Conservation (phyloP, 2,113 vertebrate species). For the Indicator maculatus region DNA sequence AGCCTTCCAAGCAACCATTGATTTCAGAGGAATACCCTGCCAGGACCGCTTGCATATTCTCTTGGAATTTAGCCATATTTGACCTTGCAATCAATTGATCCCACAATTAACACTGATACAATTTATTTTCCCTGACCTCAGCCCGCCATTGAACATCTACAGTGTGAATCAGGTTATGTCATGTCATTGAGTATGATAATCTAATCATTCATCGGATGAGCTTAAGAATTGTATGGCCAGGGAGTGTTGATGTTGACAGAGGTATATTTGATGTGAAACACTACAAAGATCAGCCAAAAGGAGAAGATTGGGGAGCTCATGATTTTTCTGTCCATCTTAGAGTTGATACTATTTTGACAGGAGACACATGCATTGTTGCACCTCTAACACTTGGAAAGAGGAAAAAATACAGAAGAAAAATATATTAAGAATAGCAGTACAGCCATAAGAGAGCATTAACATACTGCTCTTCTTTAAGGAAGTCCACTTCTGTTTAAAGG, state of each 20-base stretch:
- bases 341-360: neutral
- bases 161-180: constrained; percentile 1
- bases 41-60: constrained; percentile 11
- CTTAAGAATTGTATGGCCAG: neutral
- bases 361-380: neutral
- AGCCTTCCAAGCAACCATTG: constrained; percentile 41
- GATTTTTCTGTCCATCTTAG: neutral
- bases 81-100: constrained; percentile 51
- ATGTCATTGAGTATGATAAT: neutral
- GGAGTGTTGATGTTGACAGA: neutral
- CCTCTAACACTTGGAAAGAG: neutral
- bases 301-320: neutral
- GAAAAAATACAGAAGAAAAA: neutral
- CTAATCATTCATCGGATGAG: neutral
- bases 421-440: neutral
- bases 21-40: constrained; percentile 24
- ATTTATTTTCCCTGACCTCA: constrained; percentile 46
- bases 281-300: neutral
- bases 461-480: neutral
- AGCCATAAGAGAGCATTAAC: neutral
- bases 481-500: neutral
- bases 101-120: constrained; percentile 33
- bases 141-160: neutral
- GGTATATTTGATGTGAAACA: neutral
- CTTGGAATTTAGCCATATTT: constrained; percentile 35